Evolutionary conservation across 2,797 vertebrate genomes (phyloP).

Genomic region (Pitangus sulphuratus): DNA sequence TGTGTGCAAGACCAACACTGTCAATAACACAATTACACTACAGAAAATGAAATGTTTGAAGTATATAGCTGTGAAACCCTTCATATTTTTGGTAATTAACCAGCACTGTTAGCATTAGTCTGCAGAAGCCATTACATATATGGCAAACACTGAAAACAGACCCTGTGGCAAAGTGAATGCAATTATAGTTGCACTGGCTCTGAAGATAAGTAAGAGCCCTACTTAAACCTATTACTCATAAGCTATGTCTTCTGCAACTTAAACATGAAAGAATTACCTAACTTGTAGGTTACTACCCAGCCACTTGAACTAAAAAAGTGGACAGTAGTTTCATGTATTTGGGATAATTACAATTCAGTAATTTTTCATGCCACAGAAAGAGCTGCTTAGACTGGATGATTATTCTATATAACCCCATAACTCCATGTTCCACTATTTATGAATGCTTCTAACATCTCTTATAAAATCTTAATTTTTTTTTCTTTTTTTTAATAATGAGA

Average conservation of each 20-base stretch:
- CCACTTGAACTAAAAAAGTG: slow-evolving; percentile 2
- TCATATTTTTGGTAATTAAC: slow-evolving; percentile 66
- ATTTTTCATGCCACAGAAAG: slow-evolving; percentile 27
- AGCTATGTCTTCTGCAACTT: slow-evolving; percentile 1
- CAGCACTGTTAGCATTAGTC: slow-evolving; percentile 28
- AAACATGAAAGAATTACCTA: slow-evolving; percentile 5
- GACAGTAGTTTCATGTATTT: neutral
- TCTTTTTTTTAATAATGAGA: neutral
- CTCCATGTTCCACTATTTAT: neutral
- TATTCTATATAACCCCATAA: slow-evolving; percentile 24
- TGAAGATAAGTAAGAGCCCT: neutral
- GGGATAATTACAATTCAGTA: neutral
- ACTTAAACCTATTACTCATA: slow-evolving; percentile 21
- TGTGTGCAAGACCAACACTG: slow-evolving; percentile 54
- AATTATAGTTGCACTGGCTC: slow-evolving; percentile 19
- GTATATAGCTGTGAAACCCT: slow-evolving; percentile 37
- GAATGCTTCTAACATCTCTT: neutral
- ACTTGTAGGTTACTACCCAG: slow-evolving; percentile 1
- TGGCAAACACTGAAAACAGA: slow-evolving; percentile 31
- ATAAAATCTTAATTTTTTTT: neutral
- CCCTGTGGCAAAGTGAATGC: slow-evolving; percentile 12
- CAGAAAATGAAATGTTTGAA: slow-evolving; percentile 57
- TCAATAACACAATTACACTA: slow-evolving; percentile 59
- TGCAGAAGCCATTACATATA: slow-evolving; percentile 47
- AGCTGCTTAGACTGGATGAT: neutral